These are phyloP conservation scores for Mercenaria mercenaria DNA, from an alignment of 1,140 invertebrate genomes.

Conservation along the genomic window DNA sequence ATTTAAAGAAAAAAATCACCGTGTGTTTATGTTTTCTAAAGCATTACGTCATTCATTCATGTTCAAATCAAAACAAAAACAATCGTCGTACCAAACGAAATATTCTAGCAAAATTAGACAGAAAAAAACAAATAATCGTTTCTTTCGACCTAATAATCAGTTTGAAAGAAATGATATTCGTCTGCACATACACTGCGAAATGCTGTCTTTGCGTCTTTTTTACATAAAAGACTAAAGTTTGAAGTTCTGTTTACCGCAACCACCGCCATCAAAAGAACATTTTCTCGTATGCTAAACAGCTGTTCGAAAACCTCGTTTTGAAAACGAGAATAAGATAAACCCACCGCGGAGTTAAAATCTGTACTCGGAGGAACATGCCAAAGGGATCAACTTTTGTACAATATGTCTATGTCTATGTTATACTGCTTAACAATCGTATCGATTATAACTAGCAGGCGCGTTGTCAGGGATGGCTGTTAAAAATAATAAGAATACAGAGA, in stretches of 20 bases:
- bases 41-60: slow-evolving; percentile 49
- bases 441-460: no score
- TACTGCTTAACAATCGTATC: no score
- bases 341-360: background rate
- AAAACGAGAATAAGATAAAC: slow-evolving; percentile 28
- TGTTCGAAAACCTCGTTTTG: slow-evolving; percentile 60
- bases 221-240: slow-evolving; percentile 8
- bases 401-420: no score
- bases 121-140: background rate
- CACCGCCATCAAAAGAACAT: slow-evolving; percentile 59
- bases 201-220: slow-evolving; percentile 10
- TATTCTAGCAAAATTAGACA: background rate
- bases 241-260: slow-evolving; percentile 28
- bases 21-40: background rate
- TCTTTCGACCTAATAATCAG: background rate
- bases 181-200: background rate
- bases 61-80: slow-evolving; percentile 54
- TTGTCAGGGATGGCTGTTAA: no score
- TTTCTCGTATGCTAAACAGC: slow-evolving; percentile 70
- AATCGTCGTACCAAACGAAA: slow-evolving; percentile 23
- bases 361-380: no score
- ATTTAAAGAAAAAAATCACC: background rate
- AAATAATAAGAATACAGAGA: no score
- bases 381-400: no score
- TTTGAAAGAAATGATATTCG: background rate